phyloP scores from a whole-genome alignment of 2,888 invertebrate species.

The Acholoe squamosa region DNA sequence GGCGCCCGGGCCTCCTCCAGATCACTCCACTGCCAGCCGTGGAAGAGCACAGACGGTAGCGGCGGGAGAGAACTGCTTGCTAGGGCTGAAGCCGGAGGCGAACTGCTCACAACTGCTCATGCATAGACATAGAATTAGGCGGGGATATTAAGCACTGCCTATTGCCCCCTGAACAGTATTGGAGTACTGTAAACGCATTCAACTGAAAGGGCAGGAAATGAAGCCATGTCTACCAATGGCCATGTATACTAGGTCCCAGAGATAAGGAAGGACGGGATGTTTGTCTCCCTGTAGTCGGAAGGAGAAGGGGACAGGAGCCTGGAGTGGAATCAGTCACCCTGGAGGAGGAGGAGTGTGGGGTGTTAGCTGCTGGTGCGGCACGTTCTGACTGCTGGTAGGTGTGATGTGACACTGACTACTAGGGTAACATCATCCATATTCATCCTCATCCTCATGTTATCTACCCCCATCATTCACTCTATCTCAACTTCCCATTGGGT shows the following conservation, averaged over 20 bases:
- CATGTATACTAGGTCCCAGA: neutral
- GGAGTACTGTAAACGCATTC: neutral
- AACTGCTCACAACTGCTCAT: constrained; percentile 7
- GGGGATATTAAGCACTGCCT: neutral
- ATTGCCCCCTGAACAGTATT: neutral
- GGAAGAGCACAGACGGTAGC: neutral
- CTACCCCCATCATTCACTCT: too few relatives aligned
- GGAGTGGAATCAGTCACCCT: neutral
- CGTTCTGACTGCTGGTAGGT: neutral
- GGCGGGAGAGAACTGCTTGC: neutral
- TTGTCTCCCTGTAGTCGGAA: neutral
- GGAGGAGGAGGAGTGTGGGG: neutral
- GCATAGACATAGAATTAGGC: neutral
- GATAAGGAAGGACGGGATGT: neutral
- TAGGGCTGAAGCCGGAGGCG: neutral
- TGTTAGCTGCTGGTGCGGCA: neutral
- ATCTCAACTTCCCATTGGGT: too few relatives aligned
- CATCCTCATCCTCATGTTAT: too few relatives aligned
- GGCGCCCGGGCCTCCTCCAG: constrained; percentile 11
- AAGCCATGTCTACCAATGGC: too few relatives aligned
- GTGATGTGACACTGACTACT: neutral
- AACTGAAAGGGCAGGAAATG: too few relatives aligned
- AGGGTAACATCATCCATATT: too few relatives aligned
- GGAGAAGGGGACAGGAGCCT: neutral
- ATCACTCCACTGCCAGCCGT: constrained; percentile 18